Evolutionary conservation across 2,113 vertebrate genomes (phyloP).

Genomic region (Cyprinus carpio): DNA sequence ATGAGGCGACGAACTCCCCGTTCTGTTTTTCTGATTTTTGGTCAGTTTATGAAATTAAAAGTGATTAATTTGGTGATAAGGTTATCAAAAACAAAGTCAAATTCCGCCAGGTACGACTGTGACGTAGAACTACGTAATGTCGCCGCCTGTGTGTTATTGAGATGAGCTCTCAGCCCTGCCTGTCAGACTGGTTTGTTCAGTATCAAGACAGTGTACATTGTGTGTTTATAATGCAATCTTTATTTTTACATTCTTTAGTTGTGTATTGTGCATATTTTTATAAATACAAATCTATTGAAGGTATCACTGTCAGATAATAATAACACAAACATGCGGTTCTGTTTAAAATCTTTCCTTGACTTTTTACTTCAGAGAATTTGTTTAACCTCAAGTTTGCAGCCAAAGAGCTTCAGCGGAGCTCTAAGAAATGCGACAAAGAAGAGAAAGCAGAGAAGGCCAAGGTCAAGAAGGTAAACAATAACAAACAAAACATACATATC

Average conservation of each 20-base stretch:
- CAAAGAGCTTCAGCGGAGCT: slow-evolving; percentile 88
- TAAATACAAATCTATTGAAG: neutral
- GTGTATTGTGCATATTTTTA: neutral
- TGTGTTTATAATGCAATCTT: neutral
- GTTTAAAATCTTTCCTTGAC: slow-evolving; percentile 64
- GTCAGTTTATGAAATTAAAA: neutral
- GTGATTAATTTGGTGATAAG: neutral
- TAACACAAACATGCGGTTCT: neutral
- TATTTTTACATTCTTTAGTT: too few species aligned
- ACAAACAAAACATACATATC: slow-evolving; percentile 48
- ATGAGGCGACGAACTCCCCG: neutral
- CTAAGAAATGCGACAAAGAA: slow-evolving; percentile 93
- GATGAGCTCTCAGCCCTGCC: slow-evolving; percentile 1
- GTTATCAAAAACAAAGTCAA: neutral
- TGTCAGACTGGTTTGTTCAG: slow-evolving; percentile 19
- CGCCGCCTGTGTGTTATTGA: neutral
- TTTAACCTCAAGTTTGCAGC: slow-evolving; percentile 93
- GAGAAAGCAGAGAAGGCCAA: slow-evolving; percentile 90
- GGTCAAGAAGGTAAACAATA: slow-evolving; percentile 87
- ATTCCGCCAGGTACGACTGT: slow-evolving; percentile 5
- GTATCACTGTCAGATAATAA: too few species aligned
- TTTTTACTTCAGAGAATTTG: slow-evolving; percentile 77
- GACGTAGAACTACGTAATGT: slow-evolving; percentile 16
- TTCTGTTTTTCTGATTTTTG: neutral
- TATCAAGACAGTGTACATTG: neutral